Evolutionary conservation across 2,888 invertebrate genomes (phyloP), one percentile per base, ranked within the genome.

Genomic region (Acrobasis suavella): DNA sequence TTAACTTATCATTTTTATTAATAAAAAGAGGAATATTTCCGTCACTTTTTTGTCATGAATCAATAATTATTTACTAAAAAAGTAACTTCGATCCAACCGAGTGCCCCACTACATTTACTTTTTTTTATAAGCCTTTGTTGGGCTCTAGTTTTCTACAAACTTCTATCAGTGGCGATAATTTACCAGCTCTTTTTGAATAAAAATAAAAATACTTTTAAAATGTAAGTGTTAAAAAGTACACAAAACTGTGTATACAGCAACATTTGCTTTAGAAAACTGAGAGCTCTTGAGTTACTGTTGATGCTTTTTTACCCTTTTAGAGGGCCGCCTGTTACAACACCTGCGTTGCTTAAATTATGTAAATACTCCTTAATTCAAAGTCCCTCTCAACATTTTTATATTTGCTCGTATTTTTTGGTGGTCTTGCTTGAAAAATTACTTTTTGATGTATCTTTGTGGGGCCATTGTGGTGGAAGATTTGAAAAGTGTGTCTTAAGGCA

Each of bases 341-440:
- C 83, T 83, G 85, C 72, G 83, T 73, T 73, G 78, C 80, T 75
- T 82, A 79, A 82, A 84, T 84, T 84, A 85, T 83, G 83, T 82
- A 83, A 83, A 85, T 84, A 79, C 76, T 75, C 76, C 79, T 80
- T 80, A 80, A 83, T 82, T 82, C 75, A 71, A 74, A 78, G 73
- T 74, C 75, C 73, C 76, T 75, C 72, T 74, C 76, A 75, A 77
- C 75, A 73, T 76, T 77, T 74, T 77, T 72, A 73, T 72, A 72
- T 73, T 56, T 42, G 65, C 70, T 60, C 64, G 63, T 65, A 49
- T 59, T 62, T 69, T 69, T 66, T 66, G 66, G 63, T 50, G 42
- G 39, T 62, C 59, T 46, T 56, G 32, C 39, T 22, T 58, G 66
- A 67, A 64, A 72, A 74, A 75, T 72, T 69, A 70, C 75, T 76